Base-by-base conservation (phyloP, 37 sponge, comb jelly and placozoan genomes). In the Aplysina aerophoba region DNA sequence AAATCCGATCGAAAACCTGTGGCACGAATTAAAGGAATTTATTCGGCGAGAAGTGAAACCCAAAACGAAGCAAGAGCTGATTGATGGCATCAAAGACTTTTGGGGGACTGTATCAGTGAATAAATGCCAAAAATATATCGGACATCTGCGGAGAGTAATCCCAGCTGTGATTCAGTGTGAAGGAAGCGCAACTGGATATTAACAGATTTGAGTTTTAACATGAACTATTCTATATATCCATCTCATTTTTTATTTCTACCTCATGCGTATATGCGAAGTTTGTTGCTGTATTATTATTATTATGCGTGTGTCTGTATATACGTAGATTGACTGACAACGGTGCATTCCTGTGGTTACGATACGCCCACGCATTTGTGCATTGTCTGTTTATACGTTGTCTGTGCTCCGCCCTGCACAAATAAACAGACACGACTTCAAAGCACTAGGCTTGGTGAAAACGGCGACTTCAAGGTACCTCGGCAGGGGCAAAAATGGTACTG, bases 21-120 rank as follows among this genome's bases (percentile, higher is more conserved):
- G 84, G 84, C 82, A 82, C 35, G 65, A 82, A 40, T 40, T 82
- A 20, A 82, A 82, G 38, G 82, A 82, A 61, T 82, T 25, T 33
- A 83, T 68, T 25, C 53, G 84, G n/a, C n/a, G 84, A 44, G 84
- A 65, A 33, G 84, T 83, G 69, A 83, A 83, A 71, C 84, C 84
- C 15, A 66, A 57, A 37, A 67, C 55, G 0, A 83, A 83, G 41
- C 53, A 66, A 33, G 84, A 83, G 31, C 55, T 83, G n/a, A 67
- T 66, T 13, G 71, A 67, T 19, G 84, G 84, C 15, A 83, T 83
- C 27, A 54, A 22, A 14, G 55, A 39, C 33, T 83, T 83, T 53
- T 83, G 84, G 84, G 24, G 40, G 6, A 83, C 72, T 44, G 84
- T 83, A 35, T 69, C 66, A 27, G 61, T 0, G 12, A 71, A 50